These are phyloP conservation scores for Microcebus murinus DNA, from an alignment of 2,113 vertebrate genomes.

Conservation along the genomic window DNA sequence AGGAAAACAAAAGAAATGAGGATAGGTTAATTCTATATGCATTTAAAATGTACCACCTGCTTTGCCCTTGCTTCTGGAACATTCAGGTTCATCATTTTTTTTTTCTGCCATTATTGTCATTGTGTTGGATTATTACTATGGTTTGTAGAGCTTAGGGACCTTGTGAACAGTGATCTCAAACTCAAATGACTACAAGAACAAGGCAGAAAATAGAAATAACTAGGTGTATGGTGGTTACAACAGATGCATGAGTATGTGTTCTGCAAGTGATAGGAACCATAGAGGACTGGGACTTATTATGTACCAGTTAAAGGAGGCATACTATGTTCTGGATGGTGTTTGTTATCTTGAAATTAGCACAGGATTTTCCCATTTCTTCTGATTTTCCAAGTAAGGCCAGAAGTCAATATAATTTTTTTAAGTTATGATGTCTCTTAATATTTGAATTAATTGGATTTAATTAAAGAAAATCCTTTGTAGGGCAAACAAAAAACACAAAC, in stretches of 20 bases:
- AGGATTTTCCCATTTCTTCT: neutral
- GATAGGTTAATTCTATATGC: slow-evolving; percentile 37
- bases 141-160: neutral
- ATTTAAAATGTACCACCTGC: slow-evolving; percentile 27
- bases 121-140: neutral
- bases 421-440: neutral
- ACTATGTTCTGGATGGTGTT: neutral
- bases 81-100: neutral
- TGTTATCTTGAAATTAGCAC: neutral
- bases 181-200: neutral
- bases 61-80: slow-evolving; percentile 47
- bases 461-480: neutral
- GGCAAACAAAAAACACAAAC: neutral
- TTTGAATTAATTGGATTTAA: slow-evolving; percentile 31
- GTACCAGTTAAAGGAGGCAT: neutral
- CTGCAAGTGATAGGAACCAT: neutral
- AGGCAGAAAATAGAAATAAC: neutral
- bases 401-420: neutral
- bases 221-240: neutral
- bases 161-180: neutral
- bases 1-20: slow-evolving; percentile 51
- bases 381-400: neutral
- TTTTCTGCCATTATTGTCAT: neutral
- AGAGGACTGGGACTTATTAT: no score
- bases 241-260: fast-evolving